Conservation (phyloP, 1,140 invertebrate genomes). For the Calephelis virginiensis region DNA sequence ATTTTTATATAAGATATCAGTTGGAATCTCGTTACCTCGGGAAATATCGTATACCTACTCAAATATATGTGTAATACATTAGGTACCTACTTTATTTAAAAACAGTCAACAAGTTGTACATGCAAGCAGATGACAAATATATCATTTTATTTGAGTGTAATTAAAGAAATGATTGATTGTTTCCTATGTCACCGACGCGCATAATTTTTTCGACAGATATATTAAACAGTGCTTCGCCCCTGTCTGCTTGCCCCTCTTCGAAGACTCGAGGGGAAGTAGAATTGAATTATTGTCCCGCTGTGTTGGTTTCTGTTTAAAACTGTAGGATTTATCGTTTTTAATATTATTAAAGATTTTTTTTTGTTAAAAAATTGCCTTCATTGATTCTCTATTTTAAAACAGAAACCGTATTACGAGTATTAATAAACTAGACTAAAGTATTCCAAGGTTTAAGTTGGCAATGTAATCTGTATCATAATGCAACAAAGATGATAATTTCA, state of each 20-base stretch:
- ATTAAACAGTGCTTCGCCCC: conserved; percentile 22
- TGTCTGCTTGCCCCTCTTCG: conserved; percentile 6
- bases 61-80: no score
- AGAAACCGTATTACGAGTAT: no score
- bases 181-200: conserved; percentile 17
- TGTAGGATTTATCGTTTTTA: conserved; percentile 20
- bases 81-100: background rate
- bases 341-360: conserved; percentile 15
- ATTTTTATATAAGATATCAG: no score
- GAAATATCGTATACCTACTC: no score
- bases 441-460: no score
- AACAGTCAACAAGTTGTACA: background rate
- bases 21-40: no score
- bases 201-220: conserved; percentile 27
- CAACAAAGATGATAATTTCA: no score
- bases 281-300: conserved; percentile 22
- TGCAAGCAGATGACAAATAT: conserved; percentile 3
- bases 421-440: no score
- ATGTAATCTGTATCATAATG: no score
- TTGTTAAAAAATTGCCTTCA: no score
- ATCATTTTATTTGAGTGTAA: conserved; percentile 15
- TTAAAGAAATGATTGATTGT: conserved; percentile 21
- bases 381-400: no score
- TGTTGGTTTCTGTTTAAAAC: conserved; percentile 23
- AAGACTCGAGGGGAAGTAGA: conserved; percentile 15